Percentiles rank a stretch among this genome's conserved stretches.
These are phyloP conservation scores for Epinotia nisella DNA, from an alignment of 2,888 invertebrate genomes.

Conservation along the genomic window DNA sequence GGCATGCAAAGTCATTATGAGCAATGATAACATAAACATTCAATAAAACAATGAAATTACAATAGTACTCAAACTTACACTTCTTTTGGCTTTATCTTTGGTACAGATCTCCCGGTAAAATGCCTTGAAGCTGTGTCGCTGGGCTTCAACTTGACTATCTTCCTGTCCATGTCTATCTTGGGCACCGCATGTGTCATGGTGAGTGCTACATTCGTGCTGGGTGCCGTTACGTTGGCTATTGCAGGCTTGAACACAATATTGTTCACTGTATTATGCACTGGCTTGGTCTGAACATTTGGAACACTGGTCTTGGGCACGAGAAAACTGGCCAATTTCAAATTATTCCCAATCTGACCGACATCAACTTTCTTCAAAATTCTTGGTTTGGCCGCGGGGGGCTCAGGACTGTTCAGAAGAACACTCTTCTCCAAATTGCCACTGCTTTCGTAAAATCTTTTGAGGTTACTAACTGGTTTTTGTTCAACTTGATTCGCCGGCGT, in stretches of 20 bases:
- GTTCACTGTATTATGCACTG: conserved; percentile 50
- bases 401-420: conserved; percentile 58
- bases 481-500: conserved; percentile 62
- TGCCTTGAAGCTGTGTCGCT: conserved; percentile 58
- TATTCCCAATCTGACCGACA: conserved; percentile 65
- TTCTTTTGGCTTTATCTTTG: conserved; percentile 79
- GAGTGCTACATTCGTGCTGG: conserved; percentile 47
- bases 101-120: conserved; percentile 63
- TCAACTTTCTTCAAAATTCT: conserved; percentile 66
- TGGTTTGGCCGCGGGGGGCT: conserved; percentile 54
- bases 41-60: background rate
- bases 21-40: background rate
- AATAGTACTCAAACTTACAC: conserved; percentile 61
- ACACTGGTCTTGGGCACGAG: conserved; percentile 69
- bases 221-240: conserved; percentile 51
- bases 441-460: conserved; percentile 80
- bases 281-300: conserved; percentile 29
- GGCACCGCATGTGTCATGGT: conserved; percentile 57
- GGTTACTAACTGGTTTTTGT: conserved; percentile 70
- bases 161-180: conserved; percentile 72
- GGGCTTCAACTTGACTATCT: conserved; percentile 72
- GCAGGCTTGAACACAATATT: conserved; percentile 66
- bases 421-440: conserved; percentile 77
- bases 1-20: too few species aligned
- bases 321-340: conserved; percentile 76